A percentile compares a stretch with the other conserved stretches of the same genome.
Conservation (phyloP, 2,888 invertebrate species). For the Nezara viridula region DNA sequence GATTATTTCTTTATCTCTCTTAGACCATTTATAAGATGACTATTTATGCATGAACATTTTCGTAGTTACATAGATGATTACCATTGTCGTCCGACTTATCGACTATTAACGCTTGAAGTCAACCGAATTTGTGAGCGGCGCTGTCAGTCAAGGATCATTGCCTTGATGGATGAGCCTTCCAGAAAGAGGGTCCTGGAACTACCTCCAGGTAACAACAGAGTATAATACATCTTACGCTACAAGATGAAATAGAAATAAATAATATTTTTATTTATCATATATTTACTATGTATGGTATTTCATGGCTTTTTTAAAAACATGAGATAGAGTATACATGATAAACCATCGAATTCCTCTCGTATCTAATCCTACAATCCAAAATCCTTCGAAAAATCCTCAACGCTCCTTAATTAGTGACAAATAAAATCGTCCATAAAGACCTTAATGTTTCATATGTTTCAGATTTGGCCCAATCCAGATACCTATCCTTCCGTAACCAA, state of each 20-base stretch:
- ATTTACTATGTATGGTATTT: too few relatives aligned
- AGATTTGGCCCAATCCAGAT: too few relatives aligned
- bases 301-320: too few relatives aligned
- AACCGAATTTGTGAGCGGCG: not conserved
- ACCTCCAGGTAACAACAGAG: not conserved
- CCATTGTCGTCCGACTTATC: not conserved
- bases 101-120: not conserved
- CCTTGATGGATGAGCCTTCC: not conserved
- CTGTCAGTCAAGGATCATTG: not conserved
- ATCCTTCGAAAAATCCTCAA: too few relatives aligned
- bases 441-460: too few relatives aligned
- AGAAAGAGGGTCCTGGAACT: not conserved
- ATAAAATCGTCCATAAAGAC: too few relatives aligned
- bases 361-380: too few relatives aligned
- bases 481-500: too few relatives aligned
- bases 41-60: not conserved
- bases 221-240: not conserved
- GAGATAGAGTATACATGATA: too few relatives aligned
- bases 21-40: not conserved
- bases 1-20: not conserved
- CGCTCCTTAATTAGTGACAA: too few relatives aligned
- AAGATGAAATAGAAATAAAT: not conserved
- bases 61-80: not conserved
- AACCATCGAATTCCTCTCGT: too few relatives aligned
- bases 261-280: too few relatives aligned